A percentile compares a stretch with the other conserved stretches of the same genome.
Conservation (phyloP, 2,113 vertebrate species). For the Erythrocercus mccallii region DNA sequence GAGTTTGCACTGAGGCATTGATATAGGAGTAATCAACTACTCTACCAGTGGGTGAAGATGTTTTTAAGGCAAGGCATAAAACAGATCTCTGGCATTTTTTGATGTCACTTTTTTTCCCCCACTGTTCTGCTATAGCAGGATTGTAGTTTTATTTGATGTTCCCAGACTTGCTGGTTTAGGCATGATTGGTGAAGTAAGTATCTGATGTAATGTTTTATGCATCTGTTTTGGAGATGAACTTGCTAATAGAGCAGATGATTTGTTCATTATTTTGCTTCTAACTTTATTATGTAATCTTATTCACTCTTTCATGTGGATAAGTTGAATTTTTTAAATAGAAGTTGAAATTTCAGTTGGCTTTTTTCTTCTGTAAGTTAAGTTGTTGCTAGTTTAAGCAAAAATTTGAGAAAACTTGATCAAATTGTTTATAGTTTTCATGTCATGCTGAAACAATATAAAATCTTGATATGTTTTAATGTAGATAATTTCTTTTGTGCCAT, state of each 20-base stretch:
- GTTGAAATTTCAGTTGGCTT: background rate
- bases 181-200: background rate
- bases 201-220: background rate
- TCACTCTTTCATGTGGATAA: background rate
- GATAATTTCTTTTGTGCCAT: background rate
- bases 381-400: background rate
- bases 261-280: background rate
- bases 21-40: background rate
- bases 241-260: background rate
- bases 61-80: background rate
- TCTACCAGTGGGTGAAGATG: background rate
- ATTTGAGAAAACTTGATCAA: background rate
- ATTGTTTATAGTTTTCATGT: background rate
- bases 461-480: background rate
- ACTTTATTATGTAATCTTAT: background rate
- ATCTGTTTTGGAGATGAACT: conserved; percentile 13
- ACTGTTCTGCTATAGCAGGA: background rate
- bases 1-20: background rate
- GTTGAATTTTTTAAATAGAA: background rate
- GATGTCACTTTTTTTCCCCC: background rate
- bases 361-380: background rate
- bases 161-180: background rate
- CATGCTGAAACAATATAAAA: background rate
- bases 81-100: background rate
- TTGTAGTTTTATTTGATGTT: background rate